These are phyloP conservation scores for Zosterops pallidus DNA, from an alignment of 2,113 vertebrate genomes.

Conservation along the genomic window DNA sequence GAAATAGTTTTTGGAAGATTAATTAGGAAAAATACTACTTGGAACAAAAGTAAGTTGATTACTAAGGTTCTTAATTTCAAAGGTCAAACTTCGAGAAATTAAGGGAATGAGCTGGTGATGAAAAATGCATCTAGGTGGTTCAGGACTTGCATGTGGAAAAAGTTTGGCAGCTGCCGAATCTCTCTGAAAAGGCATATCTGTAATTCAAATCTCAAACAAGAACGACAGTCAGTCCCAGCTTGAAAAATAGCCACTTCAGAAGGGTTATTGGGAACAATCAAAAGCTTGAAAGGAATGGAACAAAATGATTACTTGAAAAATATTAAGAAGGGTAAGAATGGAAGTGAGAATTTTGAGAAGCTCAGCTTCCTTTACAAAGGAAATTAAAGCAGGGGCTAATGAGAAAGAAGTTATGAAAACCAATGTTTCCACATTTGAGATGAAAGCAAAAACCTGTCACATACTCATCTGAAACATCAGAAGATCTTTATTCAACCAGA, in stretches of 20 bases:
- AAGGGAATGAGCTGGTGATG: neutral
- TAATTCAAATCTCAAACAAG: neutral
- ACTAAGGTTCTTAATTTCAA: neutral
- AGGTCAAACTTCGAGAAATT: neutral
- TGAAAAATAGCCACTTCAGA: constrained; percentile 9
- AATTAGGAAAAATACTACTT: neutral
- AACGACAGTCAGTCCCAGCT: neutral
- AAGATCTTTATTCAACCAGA: constrained; percentile 27
- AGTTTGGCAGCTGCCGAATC: neutral
- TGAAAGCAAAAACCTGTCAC: neutral
- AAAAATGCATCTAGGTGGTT: neutral
- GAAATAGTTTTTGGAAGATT: neutral
- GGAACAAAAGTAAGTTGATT: neutral
- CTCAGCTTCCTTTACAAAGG: constrained; percentile 10
- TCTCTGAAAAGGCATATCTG: neutral
- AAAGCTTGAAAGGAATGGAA: constrained; percentile 22
- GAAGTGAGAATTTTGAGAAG: constrained; percentile 30
- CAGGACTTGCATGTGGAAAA: neutral
- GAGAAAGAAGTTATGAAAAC: constrained; percentile 1
- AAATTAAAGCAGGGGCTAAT: constrained; percentile 41
- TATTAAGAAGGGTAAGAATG: constrained; percentile 13
- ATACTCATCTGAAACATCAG: constrained; percentile 32
- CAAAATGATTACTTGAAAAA: constrained; percentile 22
- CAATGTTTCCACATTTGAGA: constrained; percentile 1
- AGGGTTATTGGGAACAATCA: neutral